phyloP scores from a whole-genome alignment of 2,797 vertebrate species.

The Acrocephalus scirpaceus region DNA sequence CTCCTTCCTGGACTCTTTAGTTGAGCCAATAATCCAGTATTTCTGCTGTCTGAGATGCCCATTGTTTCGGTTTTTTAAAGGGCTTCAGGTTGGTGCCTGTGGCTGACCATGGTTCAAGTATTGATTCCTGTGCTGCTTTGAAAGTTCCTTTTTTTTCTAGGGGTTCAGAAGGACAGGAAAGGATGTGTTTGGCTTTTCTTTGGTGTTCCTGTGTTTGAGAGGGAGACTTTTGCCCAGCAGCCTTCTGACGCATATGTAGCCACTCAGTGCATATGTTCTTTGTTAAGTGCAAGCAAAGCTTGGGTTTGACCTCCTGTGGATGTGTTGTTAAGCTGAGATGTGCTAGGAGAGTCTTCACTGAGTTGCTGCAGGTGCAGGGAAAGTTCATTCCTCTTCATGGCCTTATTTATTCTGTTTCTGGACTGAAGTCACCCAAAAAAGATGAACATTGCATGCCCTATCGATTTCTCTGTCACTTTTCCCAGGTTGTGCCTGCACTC shows the following conservation, averaged over 20 bases:
- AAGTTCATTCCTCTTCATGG: neutral
- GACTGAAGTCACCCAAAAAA: neutral
- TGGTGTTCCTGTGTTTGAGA: neutral
- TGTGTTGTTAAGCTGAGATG: neutral
- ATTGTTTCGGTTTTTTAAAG: neutral
- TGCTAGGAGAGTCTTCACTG: neutral
- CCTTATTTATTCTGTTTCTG: conserved; percentile 7
- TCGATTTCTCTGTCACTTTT: neutral
- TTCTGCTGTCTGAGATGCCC: neutral
- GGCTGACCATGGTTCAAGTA: neutral
- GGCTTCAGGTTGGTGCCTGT: neutral
- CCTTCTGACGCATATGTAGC: rapidly evolving
- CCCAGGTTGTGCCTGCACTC: neutral
- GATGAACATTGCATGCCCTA: neutral
- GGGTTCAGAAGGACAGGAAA: neutral
- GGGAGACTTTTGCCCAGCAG: neutral
- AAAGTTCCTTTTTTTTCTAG: neutral
- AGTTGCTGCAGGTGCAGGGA: neutral
- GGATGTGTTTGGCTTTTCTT: neutral
- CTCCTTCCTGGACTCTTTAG: neutral
- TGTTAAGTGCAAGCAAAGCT: neutral
- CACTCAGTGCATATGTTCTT: neutral
- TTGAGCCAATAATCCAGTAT: neutral
- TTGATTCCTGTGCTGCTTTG: neutral
- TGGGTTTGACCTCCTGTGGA: neutral